These are phyloP conservation scores for Tachina grossa DNA, from an alignment of 2,888 invertebrate genomes.

Conservation along the genomic window DNA sequence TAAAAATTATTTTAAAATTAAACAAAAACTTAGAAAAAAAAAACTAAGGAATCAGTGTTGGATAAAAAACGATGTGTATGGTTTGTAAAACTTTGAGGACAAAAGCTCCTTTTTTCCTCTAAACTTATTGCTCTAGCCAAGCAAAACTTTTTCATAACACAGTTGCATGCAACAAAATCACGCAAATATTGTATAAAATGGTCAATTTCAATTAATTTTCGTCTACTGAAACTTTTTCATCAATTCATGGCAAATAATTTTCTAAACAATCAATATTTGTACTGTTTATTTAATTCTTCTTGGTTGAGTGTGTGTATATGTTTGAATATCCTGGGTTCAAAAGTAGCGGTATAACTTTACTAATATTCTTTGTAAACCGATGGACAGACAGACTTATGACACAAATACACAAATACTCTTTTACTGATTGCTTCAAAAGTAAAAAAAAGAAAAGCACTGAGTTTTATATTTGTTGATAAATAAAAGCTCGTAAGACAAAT, in stretches of 20 bases:
- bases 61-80: too few relatives aligned
- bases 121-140: too few relatives aligned
- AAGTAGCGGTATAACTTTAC: conserved; percentile 10
- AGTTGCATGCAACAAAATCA: neutral
- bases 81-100: too few relatives aligned
- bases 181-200: conserved; percentile 31
- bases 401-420: neutral
- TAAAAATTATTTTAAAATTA: too few relatives aligned
- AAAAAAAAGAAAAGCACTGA: neutral
- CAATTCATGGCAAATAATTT: conserved; percentile 64
- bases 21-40: too few relatives aligned
- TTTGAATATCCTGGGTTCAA: conserved; percentile 27
- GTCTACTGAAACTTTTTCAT: conserved; percentile 42
- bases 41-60: too few relatives aligned
- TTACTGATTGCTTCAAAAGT: conserved; percentile 5
- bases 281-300: conserved; percentile 50
- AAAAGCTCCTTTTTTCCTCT: too few relatives aligned
- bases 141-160: neutral
- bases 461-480: conserved; percentile 40
- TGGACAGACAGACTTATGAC: neutral
- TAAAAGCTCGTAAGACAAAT: conserved; percentile 63
- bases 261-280: conserved; percentile 68
- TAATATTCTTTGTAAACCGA: neutral
- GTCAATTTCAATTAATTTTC: conserved; percentile 52
- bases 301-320: neutral